Evolutionary conservation across 2,888 invertebrate species (phyloP).

Genomic region (Caenorhabditis imperialis): DNA sequence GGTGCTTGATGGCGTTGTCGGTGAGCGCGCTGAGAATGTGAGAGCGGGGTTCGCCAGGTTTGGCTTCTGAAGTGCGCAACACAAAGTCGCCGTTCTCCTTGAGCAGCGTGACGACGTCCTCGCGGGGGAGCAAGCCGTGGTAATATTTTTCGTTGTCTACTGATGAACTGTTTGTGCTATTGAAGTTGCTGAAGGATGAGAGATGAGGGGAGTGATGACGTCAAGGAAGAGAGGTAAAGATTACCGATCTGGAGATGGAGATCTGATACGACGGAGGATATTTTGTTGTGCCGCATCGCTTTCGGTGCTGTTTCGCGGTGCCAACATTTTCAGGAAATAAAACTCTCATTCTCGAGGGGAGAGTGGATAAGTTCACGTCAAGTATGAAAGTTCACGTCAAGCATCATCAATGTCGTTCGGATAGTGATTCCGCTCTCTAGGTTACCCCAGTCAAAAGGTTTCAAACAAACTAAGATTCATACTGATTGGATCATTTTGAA

Average conservation of each 20-base stretch:
- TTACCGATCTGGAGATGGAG: neutral
- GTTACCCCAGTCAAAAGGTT: too few species aligned
- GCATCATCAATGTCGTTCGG: too few species aligned
- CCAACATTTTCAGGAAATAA: too few species aligned
- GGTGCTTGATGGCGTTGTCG: conserved; percentile 12
- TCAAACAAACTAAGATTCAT: too few species aligned
- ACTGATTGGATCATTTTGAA: too few species aligned
- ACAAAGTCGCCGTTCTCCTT: conserved; percentile 60
- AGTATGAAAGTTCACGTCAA: too few species aligned
- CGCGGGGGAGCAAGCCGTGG: conserved; percentile 66
- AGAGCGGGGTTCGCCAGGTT: conserved; percentile 33
- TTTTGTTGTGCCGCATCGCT: too few species aligned
- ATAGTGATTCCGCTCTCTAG: too few species aligned
- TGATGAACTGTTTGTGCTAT: neutral
- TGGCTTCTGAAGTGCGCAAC: conserved; percentile 59
- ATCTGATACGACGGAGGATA: too few species aligned
- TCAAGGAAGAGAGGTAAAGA: neutral
- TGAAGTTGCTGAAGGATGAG: neutral
- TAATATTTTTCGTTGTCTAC: conserved; percentile 43
- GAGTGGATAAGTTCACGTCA: too few species aligned
- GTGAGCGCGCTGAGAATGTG: conserved; percentile 58
- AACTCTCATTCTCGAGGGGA: too few species aligned
- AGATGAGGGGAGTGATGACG: neutral
- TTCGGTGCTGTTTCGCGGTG: too few species aligned
- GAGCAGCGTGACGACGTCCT: conserved; percentile 59